Percentiles rank a stretch among this genome's conserved stretches.
Conservation (phyloP, 2,888 invertebrate genomes). For the Bugulina stolonifera region DNA sequence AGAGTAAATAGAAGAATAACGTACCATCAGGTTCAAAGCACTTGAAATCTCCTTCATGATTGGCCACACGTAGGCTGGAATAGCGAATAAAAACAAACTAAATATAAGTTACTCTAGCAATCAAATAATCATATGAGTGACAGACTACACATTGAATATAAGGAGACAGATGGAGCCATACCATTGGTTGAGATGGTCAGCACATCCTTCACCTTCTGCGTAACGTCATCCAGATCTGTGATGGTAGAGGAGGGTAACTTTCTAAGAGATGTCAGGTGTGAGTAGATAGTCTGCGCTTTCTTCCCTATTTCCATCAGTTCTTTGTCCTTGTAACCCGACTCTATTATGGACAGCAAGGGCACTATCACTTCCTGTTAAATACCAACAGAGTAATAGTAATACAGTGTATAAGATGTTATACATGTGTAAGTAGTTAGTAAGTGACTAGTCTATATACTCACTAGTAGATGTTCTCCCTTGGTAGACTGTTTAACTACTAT, state of each 20-base stretch:
- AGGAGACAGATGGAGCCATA: too few relatives aligned
- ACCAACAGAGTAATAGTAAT: too few relatives aligned
- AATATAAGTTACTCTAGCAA: too few relatives aligned
- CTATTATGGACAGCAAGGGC: slow-evolving; percentile 36
- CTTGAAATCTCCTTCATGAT: slow-evolving; percentile 14
- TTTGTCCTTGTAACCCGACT: slow-evolving; percentile 33
- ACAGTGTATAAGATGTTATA: too few relatives aligned
- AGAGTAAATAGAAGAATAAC: neutral
- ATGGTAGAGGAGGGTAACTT: slow-evolving; percentile 29
- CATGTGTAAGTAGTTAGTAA: neutral
- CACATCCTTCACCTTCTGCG: neutral
- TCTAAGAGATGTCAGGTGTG: slow-evolving; percentile 33
- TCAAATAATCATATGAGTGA: too few relatives aligned
- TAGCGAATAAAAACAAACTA: neutral
- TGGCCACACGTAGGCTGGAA: slow-evolving; percentile 22
- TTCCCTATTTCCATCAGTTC: slow-evolving; percentile 33
- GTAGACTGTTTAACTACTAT: slow-evolving; percentile 35
- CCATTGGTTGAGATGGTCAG: slow-evolving; percentile 14
- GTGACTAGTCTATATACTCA: slow-evolving; percentile 31
- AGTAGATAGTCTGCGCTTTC: slow-evolving; percentile 33
- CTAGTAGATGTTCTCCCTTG: slow-evolving; percentile 34
- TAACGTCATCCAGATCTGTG: neutral
- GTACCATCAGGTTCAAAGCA: neutral
- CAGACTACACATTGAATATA: too few relatives aligned
- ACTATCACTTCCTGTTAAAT: slow-evolving; percentile 36